Evolutionary conservation across 2,797 vertebrate genomes (phyloP), one percentile per base, ranked within the genome.

Genomic region (Pseudomugil gertrudae): DNA sequence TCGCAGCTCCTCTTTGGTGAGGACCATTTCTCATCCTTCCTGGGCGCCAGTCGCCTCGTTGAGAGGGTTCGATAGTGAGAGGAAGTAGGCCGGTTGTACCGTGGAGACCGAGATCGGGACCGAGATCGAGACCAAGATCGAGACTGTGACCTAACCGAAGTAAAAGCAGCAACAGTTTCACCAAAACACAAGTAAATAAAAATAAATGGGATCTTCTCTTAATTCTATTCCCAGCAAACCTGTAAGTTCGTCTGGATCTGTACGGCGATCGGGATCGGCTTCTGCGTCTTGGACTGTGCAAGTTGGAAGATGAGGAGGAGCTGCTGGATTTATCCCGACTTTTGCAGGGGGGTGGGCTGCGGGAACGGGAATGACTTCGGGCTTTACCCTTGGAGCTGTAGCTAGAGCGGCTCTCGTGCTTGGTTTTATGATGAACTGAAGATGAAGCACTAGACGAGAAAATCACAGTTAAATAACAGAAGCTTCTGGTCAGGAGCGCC

Each of bases 211-310:
- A 36, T 36, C 35, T 36, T 3, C 13, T 36, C 35, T 36, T 38
- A 5, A 38, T 14, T 38, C 4, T 38, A 17, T 38, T 17, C 36
- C 15, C 14, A 17, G 58, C 68, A 48, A 8, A 90, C 89, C 88
- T 87, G 74, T 27, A 76, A 14, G 13, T 9, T n/a, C 50, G 30
- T 76, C 80, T 84, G 52, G 76, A 76, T 26, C 32, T 55, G 32
- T 27, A 30, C 0, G 81, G 83, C 0, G 80, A 85, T 24, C 9
- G 81, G 0, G 84, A 84, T 9, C 29, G 29, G 38, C 74, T 72
- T 17, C 54, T 13, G 26, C 47, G 45, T 48, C 21, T 75, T 2
- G 94, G 94, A 43, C 93, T 92, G 0, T 84, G 70, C 0, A 93
- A 95, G 26, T 90, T 90, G 8, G 82, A 81, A 10, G 11, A 30